Percentiles rank a stretch among this genome's conserved stretches.
Evolutionary conservation across 2,888 invertebrate genomes (phyloP).

Genomic region (Eumerus sabulonum): DNA sequence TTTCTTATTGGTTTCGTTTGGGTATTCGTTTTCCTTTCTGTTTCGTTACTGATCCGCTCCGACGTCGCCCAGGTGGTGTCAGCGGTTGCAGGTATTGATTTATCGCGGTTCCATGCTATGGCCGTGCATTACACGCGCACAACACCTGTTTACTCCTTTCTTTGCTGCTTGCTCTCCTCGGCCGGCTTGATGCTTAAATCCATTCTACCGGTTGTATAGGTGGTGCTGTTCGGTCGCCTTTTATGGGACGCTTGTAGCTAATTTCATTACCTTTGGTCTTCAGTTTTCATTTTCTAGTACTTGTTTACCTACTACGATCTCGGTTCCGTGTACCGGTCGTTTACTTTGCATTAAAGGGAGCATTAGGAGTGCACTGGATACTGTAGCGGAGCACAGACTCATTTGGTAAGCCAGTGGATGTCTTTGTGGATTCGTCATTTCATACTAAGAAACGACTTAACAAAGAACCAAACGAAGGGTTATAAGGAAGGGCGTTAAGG

Average conservation of each 20-base stretch:
- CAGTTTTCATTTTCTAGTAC: not conserved
- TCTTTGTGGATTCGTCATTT: no score
- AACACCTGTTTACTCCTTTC: conserved; percentile 55
- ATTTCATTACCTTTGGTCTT: conserved; percentile 49
- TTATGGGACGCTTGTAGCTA: conserved; percentile 55
- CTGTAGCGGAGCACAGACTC: no score
- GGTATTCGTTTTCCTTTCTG: conserved; percentile 29
- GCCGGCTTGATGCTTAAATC: conserved; percentile 13
- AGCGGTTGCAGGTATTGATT: conserved; percentile 54
- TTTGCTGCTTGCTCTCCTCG: conserved; percentile 39
- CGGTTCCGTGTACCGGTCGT: no score
- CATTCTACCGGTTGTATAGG: not conserved
- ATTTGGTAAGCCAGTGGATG: no score
- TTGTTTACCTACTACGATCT: no score
- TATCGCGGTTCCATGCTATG: conserved; percentile 39
- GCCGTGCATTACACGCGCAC: conserved; percentile 62
- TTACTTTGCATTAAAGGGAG: no score
- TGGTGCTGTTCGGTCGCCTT: conserved; percentile 11
- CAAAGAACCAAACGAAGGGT: conserved; percentile 33
- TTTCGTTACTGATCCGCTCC: conserved; percentile 15
- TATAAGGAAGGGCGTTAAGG: not conserved
- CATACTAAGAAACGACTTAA: conserved; percentile 40
- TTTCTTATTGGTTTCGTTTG: conserved; percentile 9
- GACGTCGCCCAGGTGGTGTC: conserved; percentile 51
- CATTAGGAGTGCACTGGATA: no score